Base-by-base conservation (phyloP, 2,113 vertebrate genomes). In the Talpa occidentalis region DNA sequence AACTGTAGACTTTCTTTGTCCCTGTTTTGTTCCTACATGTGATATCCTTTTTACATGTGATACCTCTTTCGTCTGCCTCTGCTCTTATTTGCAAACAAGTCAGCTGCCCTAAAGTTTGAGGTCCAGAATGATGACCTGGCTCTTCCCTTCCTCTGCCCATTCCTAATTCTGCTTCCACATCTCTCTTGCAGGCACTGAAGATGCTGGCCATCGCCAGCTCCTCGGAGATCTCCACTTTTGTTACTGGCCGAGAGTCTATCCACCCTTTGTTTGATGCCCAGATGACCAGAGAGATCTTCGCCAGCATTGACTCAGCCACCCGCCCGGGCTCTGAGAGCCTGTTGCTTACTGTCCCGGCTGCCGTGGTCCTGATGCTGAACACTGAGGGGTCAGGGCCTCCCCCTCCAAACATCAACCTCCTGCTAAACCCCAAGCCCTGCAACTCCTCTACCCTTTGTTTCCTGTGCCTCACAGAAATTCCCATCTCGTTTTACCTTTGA, bases 221-320 rank as follows among this genome's bases (percentile, higher is more conserved):
- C 19, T 97, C 98, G 0, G 99, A 99, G 95, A 86, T 97, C 2
- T 97, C 98, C 47, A 66, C 84, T 72, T 98, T 98, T 19, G 96
- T 96, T 0, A 76, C 97, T 5, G 97, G 97, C 94, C 95, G 88
- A 52, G 93, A 98, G 26, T 92, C 88, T 10, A 54, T 98, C 10
- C 98, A 99, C 42, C 99, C 98, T 0, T 98, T 98, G 5, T 98
- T 98, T 0, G 99, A 99, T 0, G 98, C 98, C 0, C 99, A 99
- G 97, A 98, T 99, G 98, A 99, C 99, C 98, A 98, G 99, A 96
- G 99, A 99, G 97, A 99, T 99, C 97, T 99, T 99, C 6, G 99
- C 99, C 95, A 99, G 99, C 98, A 99, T 99, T 1, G 99, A 99
- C 93, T 99, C 99, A 2, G 99, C 99, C 79, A 99, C 98, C 19